These are phyloP conservation scores for Scopus umbretta DNA, from an alignment of 2,113 vertebrate genomes.

Conservation along the genomic window DNA sequence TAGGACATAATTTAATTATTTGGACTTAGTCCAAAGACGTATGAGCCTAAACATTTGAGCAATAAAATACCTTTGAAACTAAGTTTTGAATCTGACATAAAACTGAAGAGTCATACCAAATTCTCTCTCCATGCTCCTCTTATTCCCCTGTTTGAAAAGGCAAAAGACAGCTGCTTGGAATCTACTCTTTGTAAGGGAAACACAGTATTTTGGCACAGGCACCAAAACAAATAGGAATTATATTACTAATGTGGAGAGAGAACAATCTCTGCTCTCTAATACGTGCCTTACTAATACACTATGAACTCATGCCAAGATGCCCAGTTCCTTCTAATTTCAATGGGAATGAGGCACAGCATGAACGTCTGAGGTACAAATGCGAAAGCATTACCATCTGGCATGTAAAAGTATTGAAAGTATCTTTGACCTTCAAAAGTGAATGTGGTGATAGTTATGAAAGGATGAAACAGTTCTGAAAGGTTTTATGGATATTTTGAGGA, in stretches of 20 bases:
- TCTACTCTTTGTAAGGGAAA: not conserved
- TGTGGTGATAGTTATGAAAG: not conserved
- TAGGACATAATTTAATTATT: not conserved
- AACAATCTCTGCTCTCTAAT: not conserved
- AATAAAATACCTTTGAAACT: not conserved
- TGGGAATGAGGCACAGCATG: constrained; percentile 9
- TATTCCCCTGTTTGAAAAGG: not conserved
- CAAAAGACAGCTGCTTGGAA: not conserved
- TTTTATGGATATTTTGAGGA: not conserved
- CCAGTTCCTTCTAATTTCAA: constrained; percentile 2
- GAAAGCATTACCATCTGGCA: constrained; percentile 15
- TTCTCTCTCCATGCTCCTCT: not conserved
- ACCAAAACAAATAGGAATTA: not conserved
- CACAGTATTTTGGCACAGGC: not conserved
- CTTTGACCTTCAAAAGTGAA: not conserved
- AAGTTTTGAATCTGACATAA: not conserved
- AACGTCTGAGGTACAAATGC: not conserved
- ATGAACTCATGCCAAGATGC: not conserved
- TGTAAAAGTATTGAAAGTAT: not conserved
- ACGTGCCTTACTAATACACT: not conserved
- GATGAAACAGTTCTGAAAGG: not conserved
- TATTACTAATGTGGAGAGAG: not conserved
- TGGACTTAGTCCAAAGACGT: not conserved
- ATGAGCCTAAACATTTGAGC: not conserved
- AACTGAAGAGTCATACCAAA: not conserved